Percentiles rank a stretch among this genome's conserved stretches.
Conservation (phyloP, 2,888 invertebrate species). For the Balanococcus diminutus region DNA sequence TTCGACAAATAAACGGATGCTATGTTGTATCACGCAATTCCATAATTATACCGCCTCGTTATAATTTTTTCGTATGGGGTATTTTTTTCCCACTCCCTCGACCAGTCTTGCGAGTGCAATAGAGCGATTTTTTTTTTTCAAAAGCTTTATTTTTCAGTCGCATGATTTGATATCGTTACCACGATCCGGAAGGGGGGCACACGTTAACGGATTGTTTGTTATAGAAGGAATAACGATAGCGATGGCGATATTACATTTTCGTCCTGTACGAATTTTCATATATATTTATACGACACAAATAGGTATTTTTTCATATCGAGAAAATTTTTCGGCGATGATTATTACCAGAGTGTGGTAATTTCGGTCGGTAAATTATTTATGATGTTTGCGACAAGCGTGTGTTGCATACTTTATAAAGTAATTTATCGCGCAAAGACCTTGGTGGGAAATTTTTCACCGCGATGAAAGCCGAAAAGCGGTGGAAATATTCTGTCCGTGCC, state of each 20-base stretch:
- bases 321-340: slow-evolving; percentile 3
- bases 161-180: slow-evolving; percentile 26
- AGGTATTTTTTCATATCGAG: not conserved
- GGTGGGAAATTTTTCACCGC: not conserved
- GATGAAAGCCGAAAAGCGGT: not conserved
- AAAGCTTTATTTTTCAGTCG: slow-evolving; percentile 16
- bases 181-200: not conserved
- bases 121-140: not conserved
- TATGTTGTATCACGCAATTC: slow-evolving; percentile 29
- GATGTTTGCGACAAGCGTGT: slow-evolving; percentile 13
- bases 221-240: not conserved
- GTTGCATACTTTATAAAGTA: not conserved
- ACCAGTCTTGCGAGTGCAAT: no score
- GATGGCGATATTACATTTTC: not conserved
- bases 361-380: slow-evolving; percentile 13
- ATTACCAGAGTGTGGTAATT: slow-evolving; percentile 15
- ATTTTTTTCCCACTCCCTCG: no score
- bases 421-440: not conserved
- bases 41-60: slow-evolving; percentile 42
- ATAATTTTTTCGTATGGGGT: slow-evolving; percentile 28
- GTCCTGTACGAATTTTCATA: not conserved
- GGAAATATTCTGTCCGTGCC: not conserved
- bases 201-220: not conserved
- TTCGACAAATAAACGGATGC: slow-evolving; percentile 39
- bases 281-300: no score